phyloP scores from a whole-genome alignment of 2,888 invertebrate genomes.

The Sclerodermus sp. region DNA sequence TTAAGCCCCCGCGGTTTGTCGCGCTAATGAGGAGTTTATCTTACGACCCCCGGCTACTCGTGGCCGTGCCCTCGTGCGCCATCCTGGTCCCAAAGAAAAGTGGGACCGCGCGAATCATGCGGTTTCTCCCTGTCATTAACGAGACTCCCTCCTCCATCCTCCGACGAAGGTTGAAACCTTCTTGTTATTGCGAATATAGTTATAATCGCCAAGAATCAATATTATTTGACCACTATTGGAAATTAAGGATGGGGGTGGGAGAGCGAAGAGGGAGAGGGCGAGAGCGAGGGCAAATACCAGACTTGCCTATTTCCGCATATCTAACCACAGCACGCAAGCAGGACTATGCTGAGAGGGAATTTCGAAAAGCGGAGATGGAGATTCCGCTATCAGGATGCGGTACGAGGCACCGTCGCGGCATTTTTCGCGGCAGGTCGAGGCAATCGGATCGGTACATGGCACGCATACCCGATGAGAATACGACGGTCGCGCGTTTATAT shows the following conservation, averaged over 20 bases:
- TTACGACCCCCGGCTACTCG: slow-evolving; percentile 19
- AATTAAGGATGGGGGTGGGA: no score
- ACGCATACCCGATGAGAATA: slow-evolving; percentile 36
- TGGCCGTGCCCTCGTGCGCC: not conserved
- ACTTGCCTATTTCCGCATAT: no score
- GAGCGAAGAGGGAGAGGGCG: slow-evolving; percentile 4
- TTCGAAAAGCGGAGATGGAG: slow-evolving; percentile 11
- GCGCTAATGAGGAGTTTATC: slow-evolving; percentile 48
- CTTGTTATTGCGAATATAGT: no score
- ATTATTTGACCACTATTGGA: no score
- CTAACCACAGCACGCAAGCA: no score
- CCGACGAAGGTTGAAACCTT: no score
- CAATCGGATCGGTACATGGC: slow-evolving; percentile 35
- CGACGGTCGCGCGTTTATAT: slow-evolving; percentile 24
- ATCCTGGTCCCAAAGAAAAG: not conserved
- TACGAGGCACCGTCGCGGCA: slow-evolving; percentile 23
- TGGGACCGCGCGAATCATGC: not conserved
- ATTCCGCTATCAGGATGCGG: slow-evolving; percentile 30
- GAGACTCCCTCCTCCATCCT: no score
- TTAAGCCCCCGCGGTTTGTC: slow-evolving; percentile 38
- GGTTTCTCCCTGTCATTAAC: not conserved
- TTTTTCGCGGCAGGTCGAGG: slow-evolving; percentile 27
- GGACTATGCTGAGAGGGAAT: no score
- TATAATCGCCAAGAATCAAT: no score
- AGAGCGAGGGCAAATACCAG: no score